These are phyloP conservation scores for Tachysurus vachellii DNA, from an alignment of 2,113 vertebrate species.

Conservation along the genomic window DNA sequence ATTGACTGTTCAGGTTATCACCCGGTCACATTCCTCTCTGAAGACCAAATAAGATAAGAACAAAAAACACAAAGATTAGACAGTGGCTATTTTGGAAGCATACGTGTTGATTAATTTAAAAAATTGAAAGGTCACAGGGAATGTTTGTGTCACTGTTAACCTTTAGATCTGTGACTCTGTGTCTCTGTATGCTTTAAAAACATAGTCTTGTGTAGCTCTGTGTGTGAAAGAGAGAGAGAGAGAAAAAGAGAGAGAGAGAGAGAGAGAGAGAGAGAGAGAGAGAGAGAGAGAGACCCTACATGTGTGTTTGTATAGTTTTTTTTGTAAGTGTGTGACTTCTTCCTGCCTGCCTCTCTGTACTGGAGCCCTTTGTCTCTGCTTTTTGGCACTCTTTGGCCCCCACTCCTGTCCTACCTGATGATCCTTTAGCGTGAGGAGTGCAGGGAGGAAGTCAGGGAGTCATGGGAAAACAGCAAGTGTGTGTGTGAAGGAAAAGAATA, in stretches of 20 bases:
- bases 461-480: conserved; percentile 31
- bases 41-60: not conserved
- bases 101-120: not conserved
- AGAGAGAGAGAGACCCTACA: not conserved
- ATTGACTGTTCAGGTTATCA: not conserved
- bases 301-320: conserved; percentile 3
- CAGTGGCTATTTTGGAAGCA: not conserved
- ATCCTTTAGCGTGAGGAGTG: conserved; percentile 56
- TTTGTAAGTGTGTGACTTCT: conserved; percentile 19
- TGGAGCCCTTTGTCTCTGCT: conserved; percentile 47
- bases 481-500: conserved; percentile 29
- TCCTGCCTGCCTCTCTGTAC: conserved; percentile 32
- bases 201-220: not conserved
- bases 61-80: not conserved
- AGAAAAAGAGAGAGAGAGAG: not conserved
- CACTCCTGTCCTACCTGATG: conserved; percentile 54
- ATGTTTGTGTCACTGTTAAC: not conserved
- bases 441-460: conserved; percentile 30
- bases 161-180: not conserved
- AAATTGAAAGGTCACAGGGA: not conserved
- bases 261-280: not conserved
- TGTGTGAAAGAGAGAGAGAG: not conserved
- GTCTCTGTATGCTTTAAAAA: conserved; percentile 4
- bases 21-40: not conserved
- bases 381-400: conserved; percentile 27